phyloP scores from a whole-genome alignment of 2,797 vertebrate genomes.

The Pachyuromys duprasi region DNA sequence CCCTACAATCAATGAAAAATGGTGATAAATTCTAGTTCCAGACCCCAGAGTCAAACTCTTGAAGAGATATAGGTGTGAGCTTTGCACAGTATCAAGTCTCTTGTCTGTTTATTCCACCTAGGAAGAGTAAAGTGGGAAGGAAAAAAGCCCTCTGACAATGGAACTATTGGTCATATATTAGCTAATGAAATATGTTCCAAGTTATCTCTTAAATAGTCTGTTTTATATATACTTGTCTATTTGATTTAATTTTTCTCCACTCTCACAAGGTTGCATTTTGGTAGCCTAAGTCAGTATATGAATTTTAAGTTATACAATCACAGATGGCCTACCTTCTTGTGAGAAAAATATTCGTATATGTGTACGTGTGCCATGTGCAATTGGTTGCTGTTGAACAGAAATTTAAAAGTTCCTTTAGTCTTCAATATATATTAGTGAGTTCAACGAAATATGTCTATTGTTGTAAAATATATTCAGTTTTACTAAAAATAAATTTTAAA shows the following conservation, averaged over 20 bases:
- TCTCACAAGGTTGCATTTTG: constrained; percentile 75
- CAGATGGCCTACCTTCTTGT: constrained; percentile 62
- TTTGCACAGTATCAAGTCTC: constrained; percentile 42
- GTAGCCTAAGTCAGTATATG: constrained; percentile 65
- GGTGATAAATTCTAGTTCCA: constrained; percentile 61
- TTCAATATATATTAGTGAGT: constrained; percentile 22
- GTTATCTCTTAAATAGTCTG: constrained; percentile 70
- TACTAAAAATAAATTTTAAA: constrained; percentile 36
- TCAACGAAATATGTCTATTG: background rate
- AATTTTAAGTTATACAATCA: constrained; percentile 59
- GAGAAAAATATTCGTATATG: background rate
- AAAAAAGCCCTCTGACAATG: constrained; percentile 30
- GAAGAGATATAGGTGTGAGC: constrained; percentile 69
- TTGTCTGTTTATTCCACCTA: constrained; percentile 65
- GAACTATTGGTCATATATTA: constrained; percentile 73
- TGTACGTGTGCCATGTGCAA: background rate
- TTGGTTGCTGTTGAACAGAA: constrained; percentile 31
- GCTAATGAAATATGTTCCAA: constrained; percentile 66
- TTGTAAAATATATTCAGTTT: constrained; percentile 50
- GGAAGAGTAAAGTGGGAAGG: constrained; percentile 65
- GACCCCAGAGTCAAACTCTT: constrained; percentile 52
- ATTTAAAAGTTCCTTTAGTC: constrained; percentile 47
- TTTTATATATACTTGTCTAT: constrained; percentile 71
- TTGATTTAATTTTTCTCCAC: constrained; percentile 70
- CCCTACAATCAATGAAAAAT: constrained; percentile 47